phyloP scores from a whole-genome alignment of 2,797 vertebrate genomes.

The Todus mexicanus region DNA sequence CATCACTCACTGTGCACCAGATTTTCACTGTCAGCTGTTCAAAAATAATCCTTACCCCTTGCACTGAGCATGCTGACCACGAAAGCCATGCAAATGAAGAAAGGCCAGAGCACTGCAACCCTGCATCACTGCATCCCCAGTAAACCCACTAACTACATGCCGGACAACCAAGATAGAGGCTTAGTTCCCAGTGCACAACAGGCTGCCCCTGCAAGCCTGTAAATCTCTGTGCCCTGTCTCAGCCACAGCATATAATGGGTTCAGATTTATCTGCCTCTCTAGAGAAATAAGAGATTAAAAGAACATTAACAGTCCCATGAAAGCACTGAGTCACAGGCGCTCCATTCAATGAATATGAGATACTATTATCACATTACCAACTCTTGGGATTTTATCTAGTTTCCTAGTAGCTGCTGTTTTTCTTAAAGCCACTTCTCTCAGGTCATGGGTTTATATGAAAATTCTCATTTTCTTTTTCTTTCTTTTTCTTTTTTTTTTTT shows the following conservation, averaged over 20 bases:
- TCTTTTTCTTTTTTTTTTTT: too few species aligned
- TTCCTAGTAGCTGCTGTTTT: not conserved
- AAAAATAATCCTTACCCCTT: not conserved
- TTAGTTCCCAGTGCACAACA: not conserved
- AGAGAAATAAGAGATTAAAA: constrained; percentile 48
- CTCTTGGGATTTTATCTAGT: constrained; percentile 11
- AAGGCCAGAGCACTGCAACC: not conserved
- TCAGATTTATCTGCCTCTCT: constrained; percentile 47
- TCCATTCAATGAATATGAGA: not conserved
- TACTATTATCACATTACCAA: constrained; percentile 1
- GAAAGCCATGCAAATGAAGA: not conserved
- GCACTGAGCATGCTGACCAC: accelerated
- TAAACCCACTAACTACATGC: accelerated
- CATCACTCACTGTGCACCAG: accelerated
- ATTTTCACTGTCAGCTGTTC: not conserved
- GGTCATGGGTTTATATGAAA: not conserved
- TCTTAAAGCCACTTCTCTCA: not conserved
- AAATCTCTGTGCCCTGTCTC: not conserved
- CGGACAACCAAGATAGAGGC: not conserved
- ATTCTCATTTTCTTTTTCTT: not conserved
- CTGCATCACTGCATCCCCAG: not conserved
- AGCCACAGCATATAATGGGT: not conserved
- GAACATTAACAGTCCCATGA: constrained; percentile 3
- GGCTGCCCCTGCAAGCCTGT: not conserved
- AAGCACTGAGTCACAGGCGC: not conserved